A percentile compares a stretch with the other conserved stretches of the same genome.
These are phyloP conservation scores for Perognathus longimembris DNA, from an alignment of 2,113 vertebrate species.

Conservation along the genomic window DNA sequence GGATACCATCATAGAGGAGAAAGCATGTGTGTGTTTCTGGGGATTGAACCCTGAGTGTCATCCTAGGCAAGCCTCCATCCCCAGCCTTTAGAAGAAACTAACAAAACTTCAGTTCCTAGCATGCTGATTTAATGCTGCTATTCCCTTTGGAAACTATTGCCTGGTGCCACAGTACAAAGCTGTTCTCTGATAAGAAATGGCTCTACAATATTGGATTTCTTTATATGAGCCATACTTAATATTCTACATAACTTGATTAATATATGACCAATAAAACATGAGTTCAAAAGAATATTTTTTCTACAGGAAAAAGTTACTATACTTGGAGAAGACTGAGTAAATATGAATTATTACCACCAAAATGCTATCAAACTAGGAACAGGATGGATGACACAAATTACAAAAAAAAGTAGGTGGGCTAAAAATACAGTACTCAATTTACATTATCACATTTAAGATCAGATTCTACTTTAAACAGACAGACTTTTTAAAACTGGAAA, in stretches of 20 bases:
- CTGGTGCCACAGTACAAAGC: background rate
- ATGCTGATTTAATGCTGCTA: background rate
- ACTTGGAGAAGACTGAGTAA: constrained; percentile 8
- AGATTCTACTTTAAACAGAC: constrained; percentile 35
- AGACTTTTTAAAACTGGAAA: constrained; percentile 11
- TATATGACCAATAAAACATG: background rate
- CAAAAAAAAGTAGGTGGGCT: background rate
- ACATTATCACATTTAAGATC: background rate
- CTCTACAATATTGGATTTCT: background rate
- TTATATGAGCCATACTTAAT: background rate
- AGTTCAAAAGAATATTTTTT: background rate
- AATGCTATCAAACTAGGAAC: constrained; percentile 51
- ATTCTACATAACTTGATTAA: background rate
- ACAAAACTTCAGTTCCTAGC: background rate
- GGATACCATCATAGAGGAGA: background rate
- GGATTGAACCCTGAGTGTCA: background rate
- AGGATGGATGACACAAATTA: background rate
- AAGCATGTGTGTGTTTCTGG: background rate
- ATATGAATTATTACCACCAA: background rate
- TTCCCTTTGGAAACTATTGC: background rate
- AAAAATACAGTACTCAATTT: background rate
- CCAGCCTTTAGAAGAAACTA: background rate
- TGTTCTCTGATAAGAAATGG: background rate
- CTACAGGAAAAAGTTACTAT: background rate
- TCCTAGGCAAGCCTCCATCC: background rate